These are phyloP conservation scores for Hypercompe scribonia DNA, from an alignment of 2,888 invertebrate genomes.

Conservation along the genomic window DNA sequence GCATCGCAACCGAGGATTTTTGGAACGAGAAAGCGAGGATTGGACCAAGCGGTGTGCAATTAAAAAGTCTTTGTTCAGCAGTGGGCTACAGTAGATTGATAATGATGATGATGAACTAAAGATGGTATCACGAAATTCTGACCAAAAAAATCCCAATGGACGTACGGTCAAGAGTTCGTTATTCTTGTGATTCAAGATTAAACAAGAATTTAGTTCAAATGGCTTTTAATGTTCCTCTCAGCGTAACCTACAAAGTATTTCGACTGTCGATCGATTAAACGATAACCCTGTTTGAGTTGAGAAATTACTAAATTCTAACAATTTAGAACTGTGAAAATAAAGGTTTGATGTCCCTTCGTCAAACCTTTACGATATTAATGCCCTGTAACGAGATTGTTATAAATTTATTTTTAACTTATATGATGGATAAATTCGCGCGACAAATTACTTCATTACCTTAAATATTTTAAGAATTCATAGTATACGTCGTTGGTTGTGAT, in stretches of 20 bases:
- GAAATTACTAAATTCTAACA: neutral
- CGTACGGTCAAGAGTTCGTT: neutral
- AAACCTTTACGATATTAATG: neutral
- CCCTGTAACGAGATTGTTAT: neutral
- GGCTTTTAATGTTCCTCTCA: neutral
- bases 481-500: too few species aligned
- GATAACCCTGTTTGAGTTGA: neutral
- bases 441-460: neutral
- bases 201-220: neutral
- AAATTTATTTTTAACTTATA: neutral
- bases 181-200: neutral
- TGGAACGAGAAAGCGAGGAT: too few species aligned
- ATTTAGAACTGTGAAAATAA: neutral
- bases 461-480: too few species aligned
- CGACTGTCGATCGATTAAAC: neutral
- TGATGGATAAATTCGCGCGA: neutral
- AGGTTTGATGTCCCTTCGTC: neutral
- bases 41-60: too few species aligned
- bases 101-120: fast-evolving
- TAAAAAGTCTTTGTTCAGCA: too few species aligned
- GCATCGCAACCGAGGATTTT: too few species aligned
- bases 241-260: neutral
- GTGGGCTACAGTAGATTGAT: too few species aligned
- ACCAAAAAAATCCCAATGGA: neutral
- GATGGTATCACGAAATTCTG: neutral